These are phyloP conservation scores for Philotrypesis tridentata DNA, from an alignment of 1,140 invertebrate genomes.

Conservation along the genomic window DNA sequence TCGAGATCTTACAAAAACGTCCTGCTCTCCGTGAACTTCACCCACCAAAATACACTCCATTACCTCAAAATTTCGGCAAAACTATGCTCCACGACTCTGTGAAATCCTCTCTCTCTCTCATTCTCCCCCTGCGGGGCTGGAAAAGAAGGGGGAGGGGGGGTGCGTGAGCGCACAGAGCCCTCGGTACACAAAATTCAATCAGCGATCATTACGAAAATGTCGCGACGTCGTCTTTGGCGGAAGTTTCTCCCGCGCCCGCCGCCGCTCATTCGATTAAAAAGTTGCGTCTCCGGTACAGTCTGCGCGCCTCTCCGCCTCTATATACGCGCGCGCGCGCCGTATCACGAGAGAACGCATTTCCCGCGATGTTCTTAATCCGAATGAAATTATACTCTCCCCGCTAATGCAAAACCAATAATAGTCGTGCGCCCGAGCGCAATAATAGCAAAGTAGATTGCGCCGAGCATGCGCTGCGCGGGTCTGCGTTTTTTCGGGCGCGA, in stretches of 20 bases:
- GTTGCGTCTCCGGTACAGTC: conserved; percentile 29
- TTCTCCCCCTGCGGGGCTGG: too few relatives aligned
- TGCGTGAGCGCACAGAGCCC: not conserved
- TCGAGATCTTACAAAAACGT: not conserved
- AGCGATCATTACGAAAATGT: conserved; percentile 35
- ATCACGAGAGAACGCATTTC: not conserved
- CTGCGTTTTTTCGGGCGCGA: not conserved
- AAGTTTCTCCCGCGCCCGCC: not conserved
- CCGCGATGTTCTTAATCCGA: conserved; percentile 37
- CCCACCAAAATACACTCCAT: not conserved
- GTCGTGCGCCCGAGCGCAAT: conserved; percentile 4
- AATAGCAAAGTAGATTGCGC: conserved; percentile 18
- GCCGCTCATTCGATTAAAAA: conserved; percentile 43
- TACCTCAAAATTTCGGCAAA: conserved; percentile 2
- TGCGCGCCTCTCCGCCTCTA: not conserved
- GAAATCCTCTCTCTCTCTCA: not conserved
- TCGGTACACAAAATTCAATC: conserved; percentile 15
- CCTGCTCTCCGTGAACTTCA: not conserved
- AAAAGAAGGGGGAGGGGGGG: too few relatives aligned
- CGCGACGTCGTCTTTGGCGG: conserved; percentile 21
- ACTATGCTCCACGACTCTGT: not conserved
- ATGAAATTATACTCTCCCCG: conserved; percentile 21
- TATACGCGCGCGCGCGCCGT: too few relatives aligned
- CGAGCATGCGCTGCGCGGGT: not conserved
- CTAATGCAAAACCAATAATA: conserved; percentile 46